phyloP scores from a whole-genome alignment of 2,888 invertebrate genomes.

The Ectemnius cavifrons region DNA sequence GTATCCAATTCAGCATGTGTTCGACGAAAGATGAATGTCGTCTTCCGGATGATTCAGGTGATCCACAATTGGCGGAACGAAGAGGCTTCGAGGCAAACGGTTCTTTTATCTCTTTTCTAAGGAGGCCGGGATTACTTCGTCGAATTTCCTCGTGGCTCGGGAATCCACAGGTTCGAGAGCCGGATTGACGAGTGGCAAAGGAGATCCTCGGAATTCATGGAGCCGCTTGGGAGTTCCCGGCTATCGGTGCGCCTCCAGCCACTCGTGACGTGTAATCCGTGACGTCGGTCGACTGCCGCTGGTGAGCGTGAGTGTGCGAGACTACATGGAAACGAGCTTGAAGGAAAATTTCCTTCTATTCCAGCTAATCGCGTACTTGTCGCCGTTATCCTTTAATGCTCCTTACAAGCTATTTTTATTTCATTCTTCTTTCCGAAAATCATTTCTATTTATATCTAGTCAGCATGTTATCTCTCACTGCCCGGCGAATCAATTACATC shows the following conservation, averaged over 20 bases:
- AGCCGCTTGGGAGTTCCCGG: slow-evolving; percentile 45
- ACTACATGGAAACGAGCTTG: slow-evolving; percentile 24
- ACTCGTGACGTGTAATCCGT: slow-evolving; percentile 35
- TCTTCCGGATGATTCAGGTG: slow-evolving; percentile 1
- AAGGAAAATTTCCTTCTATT: slow-evolving; percentile 40
- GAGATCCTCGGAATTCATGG: slow-evolving; percentile 34
- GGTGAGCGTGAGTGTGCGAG: slow-evolving; percentile 2
- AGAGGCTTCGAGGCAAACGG: slow-evolving; percentile 3
- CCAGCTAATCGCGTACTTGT: slow-evolving; percentile 21
- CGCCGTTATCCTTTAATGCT: slow-evolving; percentile 6
- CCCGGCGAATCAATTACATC: no score
- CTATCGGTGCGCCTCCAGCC: slow-evolving; percentile 25
- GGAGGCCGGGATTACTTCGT: slow-evolving; percentile 11
- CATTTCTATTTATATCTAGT: not conserved
- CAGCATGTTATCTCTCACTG: not conserved
- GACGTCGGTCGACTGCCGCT: slow-evolving; percentile 34
- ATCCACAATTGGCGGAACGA: not conserved
- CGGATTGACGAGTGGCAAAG: slow-evolving; percentile 32
- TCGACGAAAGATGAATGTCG: not conserved
- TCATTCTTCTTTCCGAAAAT: slow-evolving; percentile 8
- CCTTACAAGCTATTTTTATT: slow-evolving; percentile 33
- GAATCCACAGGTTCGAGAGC: slow-evolving; percentile 35
- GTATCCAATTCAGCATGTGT: no score
- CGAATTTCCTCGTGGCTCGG: slow-evolving; percentile 30
- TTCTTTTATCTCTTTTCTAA: slow-evolving; percentile 21